Conservation (phyloP, 2,797 vertebrate species). For the Denticeps clupeoides region DNA sequence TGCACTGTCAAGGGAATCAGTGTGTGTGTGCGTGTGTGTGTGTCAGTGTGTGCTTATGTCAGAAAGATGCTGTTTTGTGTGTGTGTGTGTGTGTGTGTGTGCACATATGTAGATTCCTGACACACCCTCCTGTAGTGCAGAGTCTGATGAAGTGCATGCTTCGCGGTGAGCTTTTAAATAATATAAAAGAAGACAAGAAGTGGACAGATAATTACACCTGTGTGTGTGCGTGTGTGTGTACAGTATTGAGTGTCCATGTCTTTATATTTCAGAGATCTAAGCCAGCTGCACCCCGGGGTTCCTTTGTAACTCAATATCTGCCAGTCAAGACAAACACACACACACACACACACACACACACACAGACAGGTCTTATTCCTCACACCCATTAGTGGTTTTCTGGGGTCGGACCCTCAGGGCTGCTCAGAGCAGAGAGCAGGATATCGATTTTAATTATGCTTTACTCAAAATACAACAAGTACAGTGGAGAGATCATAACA, state of each 20-base stretch:
- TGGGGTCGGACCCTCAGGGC: background rate
- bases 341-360: constrained; percentile 25
- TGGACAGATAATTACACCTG: constrained; percentile 1
- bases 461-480: no score
- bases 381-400: background rate
- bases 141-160: constrained; percentile 23
- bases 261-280: constrained; percentile 18
- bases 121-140: constrained; percentile 18
- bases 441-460: no score
- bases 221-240: constrained; percentile 16
- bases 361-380: background rate
- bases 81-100: no score
- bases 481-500: background rate
- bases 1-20: constrained; percentile 3
- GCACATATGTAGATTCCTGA: constrained; percentile 11
- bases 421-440: background rate
- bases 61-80: no score
- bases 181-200: constrained; percentile 27
- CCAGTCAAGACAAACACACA: constrained; percentile 25
- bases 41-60: background rate
- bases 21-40: background rate
- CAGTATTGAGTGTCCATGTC: constrained; percentile 17
- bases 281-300: constrained; percentile 19
- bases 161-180: constrained; percentile 31
- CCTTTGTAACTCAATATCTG: constrained; percentile 30